Conservation (phyloP, 2,113 vertebrate genomes). For the Gopherus flavomarginatus region DNA sequence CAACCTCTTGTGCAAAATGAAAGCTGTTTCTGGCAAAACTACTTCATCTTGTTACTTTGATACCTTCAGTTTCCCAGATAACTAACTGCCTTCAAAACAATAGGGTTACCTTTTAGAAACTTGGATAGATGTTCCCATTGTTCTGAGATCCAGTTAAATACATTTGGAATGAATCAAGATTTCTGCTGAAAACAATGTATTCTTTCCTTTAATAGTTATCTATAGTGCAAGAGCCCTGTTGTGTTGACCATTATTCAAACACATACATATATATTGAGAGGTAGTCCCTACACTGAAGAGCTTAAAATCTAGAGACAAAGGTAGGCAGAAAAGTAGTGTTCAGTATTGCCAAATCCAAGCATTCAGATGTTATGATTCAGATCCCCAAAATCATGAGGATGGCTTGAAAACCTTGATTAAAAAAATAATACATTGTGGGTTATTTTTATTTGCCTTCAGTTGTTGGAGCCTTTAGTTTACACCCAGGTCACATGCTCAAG, state of each 20-base stretch:
- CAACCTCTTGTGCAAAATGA: constrained; percentile 29
- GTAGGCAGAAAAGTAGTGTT: neutral
- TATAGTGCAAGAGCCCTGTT: neutral
- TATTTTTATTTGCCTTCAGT: neutral
- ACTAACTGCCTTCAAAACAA: neutral
- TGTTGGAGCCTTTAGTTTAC: neutral
- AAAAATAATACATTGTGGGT: neutral
- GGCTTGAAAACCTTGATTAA: neutral
- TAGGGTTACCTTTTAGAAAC: neutral
- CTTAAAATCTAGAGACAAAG: neutral
- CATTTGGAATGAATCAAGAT: neutral
- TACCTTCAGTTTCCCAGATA: constrained; percentile 7
- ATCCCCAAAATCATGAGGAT: neutral
- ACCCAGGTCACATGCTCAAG: neutral
- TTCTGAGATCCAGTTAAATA: neutral
- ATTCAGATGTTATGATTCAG: neutral
- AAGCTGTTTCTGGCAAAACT: constrained; percentile 59
- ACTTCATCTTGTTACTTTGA: constrained; percentile 32
- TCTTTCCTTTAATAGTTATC: neutral
- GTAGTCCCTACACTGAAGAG: neutral
- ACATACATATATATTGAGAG: neutral
- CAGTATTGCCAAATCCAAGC: neutral
- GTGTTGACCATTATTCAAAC: neutral
- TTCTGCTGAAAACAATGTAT: neutral
- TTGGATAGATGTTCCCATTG: neutral